Conservation (phyloP, 2,113 vertebrate species). For the Podiceps cristatus region DNA sequence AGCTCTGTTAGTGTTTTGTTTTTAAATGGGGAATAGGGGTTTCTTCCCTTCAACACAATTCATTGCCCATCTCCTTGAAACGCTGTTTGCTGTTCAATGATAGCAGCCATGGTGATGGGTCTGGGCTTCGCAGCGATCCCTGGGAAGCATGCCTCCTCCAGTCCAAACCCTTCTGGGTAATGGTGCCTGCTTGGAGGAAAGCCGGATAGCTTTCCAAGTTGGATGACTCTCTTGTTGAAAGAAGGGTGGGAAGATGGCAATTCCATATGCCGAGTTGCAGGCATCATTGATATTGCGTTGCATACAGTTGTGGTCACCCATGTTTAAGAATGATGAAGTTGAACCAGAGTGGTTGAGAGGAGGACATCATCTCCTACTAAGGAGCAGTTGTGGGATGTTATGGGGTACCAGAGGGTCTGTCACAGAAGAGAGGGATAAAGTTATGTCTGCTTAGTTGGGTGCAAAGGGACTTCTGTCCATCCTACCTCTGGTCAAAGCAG, state of each 20-base stretch:
- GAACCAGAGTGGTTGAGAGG: background rate
- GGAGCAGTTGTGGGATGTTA: background rate
- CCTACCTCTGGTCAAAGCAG: background rate
- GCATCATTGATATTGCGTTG: background rate
- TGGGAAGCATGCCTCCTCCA: background rate
- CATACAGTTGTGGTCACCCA: background rate
- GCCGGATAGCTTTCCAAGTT: background rate
- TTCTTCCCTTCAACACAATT: background rate
- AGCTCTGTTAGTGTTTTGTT: background rate
- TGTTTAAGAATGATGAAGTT: background rate
- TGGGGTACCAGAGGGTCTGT: background rate
- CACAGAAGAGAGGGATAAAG: background rate
- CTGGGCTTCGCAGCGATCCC: background rate
- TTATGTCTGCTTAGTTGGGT: background rate
- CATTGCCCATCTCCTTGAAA: background rate
- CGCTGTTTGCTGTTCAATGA: background rate
- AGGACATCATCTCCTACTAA: background rate
- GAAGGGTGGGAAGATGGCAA: background rate
- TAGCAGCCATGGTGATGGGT: background rate
- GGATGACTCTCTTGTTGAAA: background rate
- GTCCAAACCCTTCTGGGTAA: background rate
- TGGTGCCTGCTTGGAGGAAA: background rate
- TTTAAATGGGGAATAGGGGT: background rate
- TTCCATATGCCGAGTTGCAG: background rate
- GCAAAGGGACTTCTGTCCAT: background rate